Percentiles rank a stretch among this genome's conserved stretches.
These are phyloP conservation scores for Epinephelus lanceolatus DNA, from an alignment of 2,113 vertebrate species.

Conservation along the genomic window DNA sequence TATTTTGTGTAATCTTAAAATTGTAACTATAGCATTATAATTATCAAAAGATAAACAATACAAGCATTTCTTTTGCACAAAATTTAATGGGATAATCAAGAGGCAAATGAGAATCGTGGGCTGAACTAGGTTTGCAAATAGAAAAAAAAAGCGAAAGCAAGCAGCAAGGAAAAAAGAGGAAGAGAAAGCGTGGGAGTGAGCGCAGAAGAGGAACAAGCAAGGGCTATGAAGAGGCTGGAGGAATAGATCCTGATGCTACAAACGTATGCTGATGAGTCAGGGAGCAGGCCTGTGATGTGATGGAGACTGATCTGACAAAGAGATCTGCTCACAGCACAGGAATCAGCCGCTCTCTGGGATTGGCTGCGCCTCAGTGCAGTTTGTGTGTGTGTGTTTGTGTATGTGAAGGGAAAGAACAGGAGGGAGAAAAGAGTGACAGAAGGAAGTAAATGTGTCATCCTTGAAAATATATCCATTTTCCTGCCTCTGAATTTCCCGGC, in stretches of 20 bases:
- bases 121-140: conserved; percentile 33
- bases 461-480: conserved; percentile 50
- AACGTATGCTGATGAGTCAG: conserved; percentile 79
- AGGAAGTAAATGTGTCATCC: conserved; percentile 53
- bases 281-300: conserved; percentile 73
- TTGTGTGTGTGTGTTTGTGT: conserved; percentile 1
- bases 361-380: conserved; percentile 38
- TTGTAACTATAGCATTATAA: neutral
- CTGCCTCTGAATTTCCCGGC: conserved; percentile 41
- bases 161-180: conserved; percentile 37
- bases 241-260: conserved; percentile 63
- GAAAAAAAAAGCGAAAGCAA: conserved; percentile 38
- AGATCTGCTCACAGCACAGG: conserved; percentile 62
- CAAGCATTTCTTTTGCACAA: neutral
- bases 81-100: conserved; percentile 8
- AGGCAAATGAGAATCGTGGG: conserved; percentile 3
- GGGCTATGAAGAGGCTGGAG: conserved; percentile 56
- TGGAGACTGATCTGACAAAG: conserved; percentile 73
- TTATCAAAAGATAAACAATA: neutral
- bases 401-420: conserved; percentile 11
- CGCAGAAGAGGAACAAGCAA: conserved; percentile 53
- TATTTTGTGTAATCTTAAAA: neutral
- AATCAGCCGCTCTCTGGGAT: conserved; percentile 61
- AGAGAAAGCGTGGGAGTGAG: conserved; percentile 53
- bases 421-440: conserved; percentile 23